These are phyloP conservation scores for Andinoacara biseriatus DNA, from an alignment of 2,113 vertebrate genomes.

Conservation along the genomic window DNA sequence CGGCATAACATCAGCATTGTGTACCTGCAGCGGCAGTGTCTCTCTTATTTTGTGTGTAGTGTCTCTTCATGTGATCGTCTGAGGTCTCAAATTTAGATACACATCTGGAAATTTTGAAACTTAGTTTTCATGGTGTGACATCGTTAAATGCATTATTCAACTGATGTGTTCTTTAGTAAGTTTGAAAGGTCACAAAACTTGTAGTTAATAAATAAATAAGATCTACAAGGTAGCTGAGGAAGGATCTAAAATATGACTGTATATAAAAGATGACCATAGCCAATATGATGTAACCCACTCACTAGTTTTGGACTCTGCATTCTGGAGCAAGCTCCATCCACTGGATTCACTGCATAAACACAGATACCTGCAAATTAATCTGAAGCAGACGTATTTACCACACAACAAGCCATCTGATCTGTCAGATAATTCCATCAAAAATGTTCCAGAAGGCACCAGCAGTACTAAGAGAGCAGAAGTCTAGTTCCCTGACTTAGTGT, in stretches of 20 bases:
- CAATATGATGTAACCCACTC: not conserved
- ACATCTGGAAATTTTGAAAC: not conserved
- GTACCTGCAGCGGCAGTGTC: not conserved
- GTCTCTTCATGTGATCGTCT: not conserved
- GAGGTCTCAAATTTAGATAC: not conserved
- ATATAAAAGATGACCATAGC: not conserved
- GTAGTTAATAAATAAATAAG: not conserved
- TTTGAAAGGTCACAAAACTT: not conserved
- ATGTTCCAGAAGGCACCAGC: not conserved
- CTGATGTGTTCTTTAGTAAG: fast-evolving
- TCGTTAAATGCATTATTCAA: not conserved
- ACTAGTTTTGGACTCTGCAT: too few relatives aligned
- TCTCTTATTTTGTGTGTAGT: not conserved
- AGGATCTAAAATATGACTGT: not conserved
- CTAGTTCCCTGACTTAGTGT: not conserved
- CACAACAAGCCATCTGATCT: too few relatives aligned
- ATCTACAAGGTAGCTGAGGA: not conserved
- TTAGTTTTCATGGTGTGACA: not conserved
- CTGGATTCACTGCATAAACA: too few relatives aligned
- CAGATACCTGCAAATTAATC: too few relatives aligned
- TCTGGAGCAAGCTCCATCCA: too few relatives aligned
- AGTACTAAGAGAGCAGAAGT: not conserved
- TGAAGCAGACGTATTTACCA: too few relatives aligned
- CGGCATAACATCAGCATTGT: fast-evolving
- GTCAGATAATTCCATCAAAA: not conserved